Conservation (phyloP, 2,113 vertebrate species). For the Dicerorhinus sumatrensis region DNA sequence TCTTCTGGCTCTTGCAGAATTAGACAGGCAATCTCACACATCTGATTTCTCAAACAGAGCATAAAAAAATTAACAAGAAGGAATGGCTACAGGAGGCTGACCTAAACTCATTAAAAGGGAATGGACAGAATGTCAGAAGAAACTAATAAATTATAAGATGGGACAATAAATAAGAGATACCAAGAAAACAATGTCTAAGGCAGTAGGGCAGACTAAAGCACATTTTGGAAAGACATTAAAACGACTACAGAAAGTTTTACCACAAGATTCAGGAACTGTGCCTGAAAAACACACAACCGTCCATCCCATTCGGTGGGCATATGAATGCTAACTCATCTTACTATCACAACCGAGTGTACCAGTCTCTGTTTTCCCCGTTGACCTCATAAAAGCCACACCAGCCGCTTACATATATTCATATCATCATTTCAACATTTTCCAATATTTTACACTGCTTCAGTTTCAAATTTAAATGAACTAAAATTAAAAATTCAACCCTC, state of each 20-base stretch:
- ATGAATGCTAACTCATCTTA: neutral
- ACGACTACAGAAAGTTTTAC: neutral
- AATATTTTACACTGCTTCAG: neutral
- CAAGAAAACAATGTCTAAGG: neutral
- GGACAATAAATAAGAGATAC: neutral
- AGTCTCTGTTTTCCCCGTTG: neutral
- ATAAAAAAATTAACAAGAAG: neutral
- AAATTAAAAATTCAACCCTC: neutral
- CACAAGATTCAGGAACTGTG: neutral
- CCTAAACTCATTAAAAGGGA: neutral
- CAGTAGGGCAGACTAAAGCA: neutral
- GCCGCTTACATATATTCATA: neutral
- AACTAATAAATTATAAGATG: neutral
- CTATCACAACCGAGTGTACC: neutral
- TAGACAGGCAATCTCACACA: neutral
- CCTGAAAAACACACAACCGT: neutral
- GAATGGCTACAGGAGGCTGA: neutral
- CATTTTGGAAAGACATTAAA: neutral
- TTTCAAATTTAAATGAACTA: neutral
- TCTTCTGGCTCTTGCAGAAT: neutral
- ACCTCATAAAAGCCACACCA: neutral
- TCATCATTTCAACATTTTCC: neutral
- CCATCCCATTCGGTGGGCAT: rapidly evolving
- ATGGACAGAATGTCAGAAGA: neutral
- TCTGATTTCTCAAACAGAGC: neutral